Base-by-base conservation (phyloP, 2,113 vertebrate species). In the Rhinogobius similis region DNA sequence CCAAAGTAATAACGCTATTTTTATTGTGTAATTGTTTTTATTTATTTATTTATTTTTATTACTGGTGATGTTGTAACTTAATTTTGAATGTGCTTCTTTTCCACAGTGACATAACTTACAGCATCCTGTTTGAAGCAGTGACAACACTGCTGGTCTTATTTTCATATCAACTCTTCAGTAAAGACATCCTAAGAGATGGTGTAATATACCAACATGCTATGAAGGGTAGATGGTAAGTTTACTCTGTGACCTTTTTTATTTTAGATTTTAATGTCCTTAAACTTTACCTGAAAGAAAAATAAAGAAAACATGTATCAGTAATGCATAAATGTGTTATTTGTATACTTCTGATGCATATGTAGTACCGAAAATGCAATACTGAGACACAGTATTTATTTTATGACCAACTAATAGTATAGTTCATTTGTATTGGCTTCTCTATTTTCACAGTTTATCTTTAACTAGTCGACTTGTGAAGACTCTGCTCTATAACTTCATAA, bases 381-480 rank as follows among this genome's bases (percentile, higher is more conserved):
- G 50, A 53, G 21, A 50, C 8, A 21, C 46, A n/a, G 20, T 50
- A 21, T 50, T 44, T 18, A 43, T 18, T 1, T 44, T n/a, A n/a
- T n/a, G n/a, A 44, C 14, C 16, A 50, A 50, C 20, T 21, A 21
- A 4, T n/a, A 10, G 20, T 50, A 18, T 5, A 18, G 43, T 18
- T 7, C 21, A 10, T 10, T 12, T 12, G 39, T 13, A 7, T 41
- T 12, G 0, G 10, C 39, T 13, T 41, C 39, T 24, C 52, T 55
- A 76, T 39, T 86, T 36, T 62, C 12, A 36, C 86, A 98, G 97
- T 87, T 88, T 98, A 85, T 92, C 92, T 0, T 93, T 97, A n/a
- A 98, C 97, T 46, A 99, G 97, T 90, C 95, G 96, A 44, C 90
- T 99, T 76, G 98, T 99, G 90, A 99, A 99, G 90, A 98, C 98